These are phyloP conservation scores for Aporophyla nigra DNA, from an alignment of 2,888 invertebrate species.

Conservation along the genomic window DNA sequence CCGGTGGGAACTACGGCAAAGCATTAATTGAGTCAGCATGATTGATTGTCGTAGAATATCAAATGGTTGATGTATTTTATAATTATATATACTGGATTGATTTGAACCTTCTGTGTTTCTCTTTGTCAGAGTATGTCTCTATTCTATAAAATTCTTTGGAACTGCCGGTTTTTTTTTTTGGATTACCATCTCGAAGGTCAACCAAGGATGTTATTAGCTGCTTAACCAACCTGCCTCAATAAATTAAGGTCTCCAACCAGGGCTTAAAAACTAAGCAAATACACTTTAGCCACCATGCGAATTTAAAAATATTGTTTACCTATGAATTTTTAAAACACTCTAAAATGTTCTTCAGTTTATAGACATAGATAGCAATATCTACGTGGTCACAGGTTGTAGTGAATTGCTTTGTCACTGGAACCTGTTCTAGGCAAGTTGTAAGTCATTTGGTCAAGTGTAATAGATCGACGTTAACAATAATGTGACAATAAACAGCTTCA, in stretches of 20 bases:
- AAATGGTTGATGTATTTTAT: background rate
- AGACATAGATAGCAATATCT: constrained; percentile 7
- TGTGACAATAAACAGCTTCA: constrained; percentile 18
- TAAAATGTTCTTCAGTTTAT: background rate
- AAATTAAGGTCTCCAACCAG: no score
- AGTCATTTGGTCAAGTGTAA: constrained; percentile 33
- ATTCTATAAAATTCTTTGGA: no score
- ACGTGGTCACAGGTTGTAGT: background rate
- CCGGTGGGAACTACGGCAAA: constrained; percentile 29
- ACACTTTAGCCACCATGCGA: no score
- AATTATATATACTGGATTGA: background rate
- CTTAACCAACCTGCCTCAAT: no score
- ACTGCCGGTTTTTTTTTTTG: no score
- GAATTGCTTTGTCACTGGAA: constrained; percentile 36
- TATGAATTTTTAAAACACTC: no score
- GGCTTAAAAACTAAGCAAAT: no score
- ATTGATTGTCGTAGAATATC: constrained; percentile 16
- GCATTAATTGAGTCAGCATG: constrained; percentile 16
- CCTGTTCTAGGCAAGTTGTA: constrained; percentile 24
- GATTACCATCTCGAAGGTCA: no score
- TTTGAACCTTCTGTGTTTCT: background rate
- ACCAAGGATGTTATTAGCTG: no score
- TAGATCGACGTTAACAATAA: constrained; percentile 24
- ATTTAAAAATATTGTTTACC: background rate
- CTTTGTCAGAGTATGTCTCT: background rate